phyloP scores from a whole-genome alignment of 2,113 vertebrate species.

The Campylorhamphus procurvoides region DNA sequence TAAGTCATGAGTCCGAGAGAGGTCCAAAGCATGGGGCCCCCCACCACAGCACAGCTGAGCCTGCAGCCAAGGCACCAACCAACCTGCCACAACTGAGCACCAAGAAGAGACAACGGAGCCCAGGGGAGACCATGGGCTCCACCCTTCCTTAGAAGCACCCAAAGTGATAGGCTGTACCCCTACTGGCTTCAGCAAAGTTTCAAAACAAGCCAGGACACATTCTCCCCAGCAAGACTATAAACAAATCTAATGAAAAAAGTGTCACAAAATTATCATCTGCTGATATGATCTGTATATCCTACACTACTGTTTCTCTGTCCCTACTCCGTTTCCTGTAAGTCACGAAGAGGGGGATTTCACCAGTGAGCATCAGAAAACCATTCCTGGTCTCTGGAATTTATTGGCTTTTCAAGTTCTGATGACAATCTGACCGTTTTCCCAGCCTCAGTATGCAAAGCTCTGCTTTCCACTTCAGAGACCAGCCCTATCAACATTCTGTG shows the following conservation, averaged over 20 bases:
- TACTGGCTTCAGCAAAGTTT: background rate
- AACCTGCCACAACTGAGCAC: rapidly evolving
- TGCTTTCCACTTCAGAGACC: background rate
- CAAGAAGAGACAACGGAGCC: rapidly evolving
- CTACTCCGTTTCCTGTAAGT: background rate
- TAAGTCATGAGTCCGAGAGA: rapidly evolving
- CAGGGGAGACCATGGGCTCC: rapidly evolving
- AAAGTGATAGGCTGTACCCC: rapidly evolving
- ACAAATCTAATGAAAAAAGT: background rate
- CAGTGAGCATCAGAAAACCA: background rate
- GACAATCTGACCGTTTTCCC: background rate
- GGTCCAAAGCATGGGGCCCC: rapidly evolving
- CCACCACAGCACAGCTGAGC: background rate
- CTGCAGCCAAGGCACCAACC: background rate
- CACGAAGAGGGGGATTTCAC: background rate
- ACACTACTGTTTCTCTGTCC: background rate
- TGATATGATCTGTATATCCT: background rate
- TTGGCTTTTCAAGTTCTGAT: background rate
- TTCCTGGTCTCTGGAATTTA: background rate
- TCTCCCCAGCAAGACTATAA: background rate
- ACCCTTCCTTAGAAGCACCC: background rate
- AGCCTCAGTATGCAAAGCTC: background rate
- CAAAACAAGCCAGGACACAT: background rate
- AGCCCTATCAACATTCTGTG: background rate
- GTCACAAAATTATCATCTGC: background rate